Conservation (phyloP, 2,888 invertebrate species). For the Chrysina gloriosa region DNA sequence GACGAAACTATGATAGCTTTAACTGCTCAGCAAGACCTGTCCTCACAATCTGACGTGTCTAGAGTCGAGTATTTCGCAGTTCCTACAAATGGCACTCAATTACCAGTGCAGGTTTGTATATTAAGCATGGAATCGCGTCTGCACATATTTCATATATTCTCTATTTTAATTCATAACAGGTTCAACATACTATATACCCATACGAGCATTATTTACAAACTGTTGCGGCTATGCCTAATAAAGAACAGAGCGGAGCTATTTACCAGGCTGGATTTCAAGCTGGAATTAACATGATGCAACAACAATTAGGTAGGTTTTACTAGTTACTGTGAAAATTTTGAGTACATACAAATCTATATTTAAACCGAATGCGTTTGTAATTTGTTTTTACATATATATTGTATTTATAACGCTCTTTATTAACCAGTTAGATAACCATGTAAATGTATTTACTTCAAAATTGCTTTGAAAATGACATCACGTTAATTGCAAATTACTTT, state of each 20-base stretch:
- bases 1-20: slow-evolving; percentile 64
- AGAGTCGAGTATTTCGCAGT: slow-evolving; percentile 67
- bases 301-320: slow-evolving; percentile 55
- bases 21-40: slow-evolving; percentile 60
- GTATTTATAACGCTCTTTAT: background rate
- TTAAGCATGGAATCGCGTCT: background rate
- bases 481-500: background rate
- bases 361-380: background rate
- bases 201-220: slow-evolving; percentile 65
- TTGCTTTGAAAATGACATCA: background rate
- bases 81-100: slow-evolving; percentile 60
- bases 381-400: too few relatives aligned
- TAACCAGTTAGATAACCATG: background rate
- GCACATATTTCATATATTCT: background rate
- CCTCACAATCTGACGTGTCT: slow-evolving; percentile 60
- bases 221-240: slow-evolving; percentile 53
- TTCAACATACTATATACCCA: slow-evolving; percentile 60
- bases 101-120: slow-evolving; percentile 55
- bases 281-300: slow-evolving; percentile 62
- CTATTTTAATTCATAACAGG: slow-evolving; percentile 44
- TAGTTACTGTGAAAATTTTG: slow-evolving; percentile 1
- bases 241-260: slow-evolving; percentile 57
- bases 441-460: too few relatives aligned
- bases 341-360: slow-evolving; percentile 21
- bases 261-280: slow-evolving; percentile 65